These are phyloP conservation scores for Fulmarus glacialis DNA, from an alignment of 2,113 vertebrate species.

Conservation along the genomic window DNA sequence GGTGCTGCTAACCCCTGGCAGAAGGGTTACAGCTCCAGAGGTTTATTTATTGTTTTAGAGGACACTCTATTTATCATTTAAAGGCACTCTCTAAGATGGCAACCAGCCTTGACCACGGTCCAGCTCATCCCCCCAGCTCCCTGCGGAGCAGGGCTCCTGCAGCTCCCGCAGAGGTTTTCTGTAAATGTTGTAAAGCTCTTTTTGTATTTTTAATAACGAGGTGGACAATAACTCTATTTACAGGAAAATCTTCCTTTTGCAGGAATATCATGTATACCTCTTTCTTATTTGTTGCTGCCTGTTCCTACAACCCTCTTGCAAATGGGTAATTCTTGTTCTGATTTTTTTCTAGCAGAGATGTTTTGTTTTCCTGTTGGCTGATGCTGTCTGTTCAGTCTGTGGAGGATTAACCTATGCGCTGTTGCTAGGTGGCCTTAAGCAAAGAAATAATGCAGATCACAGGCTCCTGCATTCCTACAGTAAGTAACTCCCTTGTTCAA, in stretches of 20 bases:
- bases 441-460: slow-evolving; percentile 64
- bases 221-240: slow-evolving; percentile 54
- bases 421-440: slow-evolving; percentile 73
- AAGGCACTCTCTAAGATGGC: slow-evolving; percentile 4
- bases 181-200: slow-evolving; percentile 29
- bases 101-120: slow-evolving; percentile 16
- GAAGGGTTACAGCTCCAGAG: background rate
- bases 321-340: slow-evolving; percentile 53
- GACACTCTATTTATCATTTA: slow-evolving; percentile 7
- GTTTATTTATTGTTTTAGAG: background rate
- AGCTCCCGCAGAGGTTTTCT: slow-evolving; percentile 10
- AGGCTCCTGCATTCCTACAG: slow-evolving; percentile 50
- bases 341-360: slow-evolving; percentile 14
- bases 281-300: slow-evolving; percentile 17
- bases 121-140: slow-evolving; percentile 27
- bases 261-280: background rate
- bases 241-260: slow-evolving; percentile 28
- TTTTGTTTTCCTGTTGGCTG: slow-evolving; percentile 68
- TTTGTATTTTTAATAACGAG: slow-evolving; percentile 47
- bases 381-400: slow-evolving; percentile 58
- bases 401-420: slow-evolving; percentile 67
- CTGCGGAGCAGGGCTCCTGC: background rate
- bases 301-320: slow-evolving; percentile 15
- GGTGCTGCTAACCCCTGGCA: background rate
- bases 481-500: slow-evolving; percentile 51